These are phyloP conservation scores for Ophiothrix spiculata DNA, from an alignment of 35 echinoderm and acorn worm genomes.

Conservation along the genomic window DNA sequence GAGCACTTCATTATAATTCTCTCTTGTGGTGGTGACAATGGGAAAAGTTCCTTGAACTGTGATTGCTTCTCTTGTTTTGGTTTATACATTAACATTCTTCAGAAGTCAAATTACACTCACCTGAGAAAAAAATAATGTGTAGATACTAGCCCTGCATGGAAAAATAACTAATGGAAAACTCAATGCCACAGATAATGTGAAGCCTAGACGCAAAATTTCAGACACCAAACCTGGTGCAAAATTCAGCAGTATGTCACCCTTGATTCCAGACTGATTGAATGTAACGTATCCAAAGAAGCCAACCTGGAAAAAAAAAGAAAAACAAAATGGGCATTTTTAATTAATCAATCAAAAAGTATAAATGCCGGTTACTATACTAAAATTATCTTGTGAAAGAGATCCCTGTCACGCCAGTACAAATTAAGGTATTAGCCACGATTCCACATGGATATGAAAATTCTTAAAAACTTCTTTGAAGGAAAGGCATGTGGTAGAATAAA, in stretches of 20 bases:
- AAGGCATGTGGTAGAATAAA: too few relatives aligned
- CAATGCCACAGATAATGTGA: constrained; percentile 76
- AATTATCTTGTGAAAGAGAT: too few relatives aligned
- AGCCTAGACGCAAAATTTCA: constrained; percentile 62
- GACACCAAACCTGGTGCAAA: constrained; percentile 63
- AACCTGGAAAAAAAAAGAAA: constrained; percentile 52
- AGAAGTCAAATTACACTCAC: constrained; percentile 38
- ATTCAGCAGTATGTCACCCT: constrained; percentile 85
- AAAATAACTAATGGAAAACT: constrained; percentile 90
- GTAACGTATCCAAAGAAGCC: constrained; percentile 93
- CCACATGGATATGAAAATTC: too few relatives aligned
- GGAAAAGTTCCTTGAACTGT: too few relatives aligned
- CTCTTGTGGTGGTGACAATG: too few relatives aligned
- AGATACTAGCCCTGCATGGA: constrained; percentile 86
- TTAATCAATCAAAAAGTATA: too few relatives aligned
- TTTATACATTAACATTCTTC: not conserved
- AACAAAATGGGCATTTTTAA: too few relatives aligned
- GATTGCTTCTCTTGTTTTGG: not conserved
- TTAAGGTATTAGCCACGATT: too few relatives aligned
- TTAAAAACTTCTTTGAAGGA: too few relatives aligned
- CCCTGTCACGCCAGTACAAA: too few relatives aligned
- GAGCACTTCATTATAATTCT: too few relatives aligned
- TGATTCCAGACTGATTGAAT: constrained; percentile 64
- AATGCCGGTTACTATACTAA: too few relatives aligned
- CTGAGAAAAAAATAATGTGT: constrained; percentile 67